Evolutionary conservation across 2,113 vertebrate species (phyloP).

Genomic region (Ammodytes dubius): DNA sequence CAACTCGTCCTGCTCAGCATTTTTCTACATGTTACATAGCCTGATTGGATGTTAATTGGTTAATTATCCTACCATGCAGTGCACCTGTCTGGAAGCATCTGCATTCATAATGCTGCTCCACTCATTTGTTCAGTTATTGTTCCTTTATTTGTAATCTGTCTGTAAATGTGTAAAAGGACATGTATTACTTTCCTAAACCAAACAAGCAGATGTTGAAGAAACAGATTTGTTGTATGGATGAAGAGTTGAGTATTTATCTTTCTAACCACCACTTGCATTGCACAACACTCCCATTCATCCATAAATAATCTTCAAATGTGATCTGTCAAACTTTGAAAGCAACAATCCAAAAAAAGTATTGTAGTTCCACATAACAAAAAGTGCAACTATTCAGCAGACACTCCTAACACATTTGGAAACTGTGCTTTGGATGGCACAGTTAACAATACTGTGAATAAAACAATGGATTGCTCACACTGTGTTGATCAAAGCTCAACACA

Average conservation of each 20-base stretch:
- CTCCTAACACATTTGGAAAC: background rate
- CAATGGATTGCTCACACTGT: slow-evolving; percentile 4
- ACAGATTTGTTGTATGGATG: slow-evolving; percentile 5
- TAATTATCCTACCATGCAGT: too few species aligned
- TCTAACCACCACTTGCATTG: background rate
- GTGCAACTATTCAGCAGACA: background rate
- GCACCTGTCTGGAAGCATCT: too few species aligned
- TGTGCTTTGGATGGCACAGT: background rate
- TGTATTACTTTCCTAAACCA: background rate
- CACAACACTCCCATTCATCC: background rate
- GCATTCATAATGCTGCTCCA: too few species aligned
- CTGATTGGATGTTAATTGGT: too few species aligned
- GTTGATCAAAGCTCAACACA: slow-evolving; percentile 39
- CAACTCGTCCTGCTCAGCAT: too few species aligned
- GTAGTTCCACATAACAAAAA: background rate
- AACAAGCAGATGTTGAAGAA: background rate
- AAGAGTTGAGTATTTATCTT: background rate
- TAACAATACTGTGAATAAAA: slow-evolving; percentile 10
- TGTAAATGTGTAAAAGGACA: background rate
- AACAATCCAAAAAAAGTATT: background rate
- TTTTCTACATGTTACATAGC: too few species aligned
- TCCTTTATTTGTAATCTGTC: background rate
- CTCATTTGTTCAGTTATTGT: too few species aligned
- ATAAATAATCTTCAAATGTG: slow-evolving; percentile 2
- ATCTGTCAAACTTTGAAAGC: background rate